Evolutionary conservation across 2,888 invertebrate genomes (phyloP), one percentile per base, ranked within the genome.

Genomic region (Dascillus cervinus): DNA sequence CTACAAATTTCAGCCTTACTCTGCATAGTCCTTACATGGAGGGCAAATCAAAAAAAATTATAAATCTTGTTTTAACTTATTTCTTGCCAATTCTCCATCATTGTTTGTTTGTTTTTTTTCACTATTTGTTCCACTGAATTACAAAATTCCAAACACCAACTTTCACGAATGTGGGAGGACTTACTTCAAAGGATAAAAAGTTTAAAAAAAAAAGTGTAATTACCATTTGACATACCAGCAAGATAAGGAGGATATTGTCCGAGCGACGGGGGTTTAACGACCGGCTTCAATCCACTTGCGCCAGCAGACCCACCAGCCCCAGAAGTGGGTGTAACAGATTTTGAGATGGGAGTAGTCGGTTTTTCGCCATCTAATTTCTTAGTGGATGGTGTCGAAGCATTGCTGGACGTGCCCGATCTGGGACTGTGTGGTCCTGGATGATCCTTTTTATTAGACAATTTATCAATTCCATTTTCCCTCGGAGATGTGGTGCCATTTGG

Each of bases 401-500:
- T 88, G 53, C 89, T 89, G 37, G 88, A 89, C 19, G 87, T 86
- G 25, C 89, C 89, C 47, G 88, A 88, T 54, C 87, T 71, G 39
- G 76, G 76, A 58, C 80, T 80, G 54, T 81, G 80, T 21, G 80
- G 79, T 8, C 63, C 58, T 52, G 80, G 80, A 60, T 85, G 83
- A 53, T 87, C 85, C 58, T 85, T 85, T 50, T 75, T 73, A 47
- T 75, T 72, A 46, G 77, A 78, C 43, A 82, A 63, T 60, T 84
- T 88, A 58, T 88, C 87, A 37, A 87, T 73, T 27, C 87, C 88
- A 59, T 89, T 89, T 59, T 89, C 89, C 44, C 87, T 65, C 0
- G 89, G 87, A n/a, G 89, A 88, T 2, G 87, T 77, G n/a, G 89
- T 87, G 9, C 89, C 88, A 52, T 84, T 85, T 50, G 85, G 79